phyloP scores from a whole-genome alignment of 1,140 invertebrate genomes.

The Cydia pomonella region DNA sequence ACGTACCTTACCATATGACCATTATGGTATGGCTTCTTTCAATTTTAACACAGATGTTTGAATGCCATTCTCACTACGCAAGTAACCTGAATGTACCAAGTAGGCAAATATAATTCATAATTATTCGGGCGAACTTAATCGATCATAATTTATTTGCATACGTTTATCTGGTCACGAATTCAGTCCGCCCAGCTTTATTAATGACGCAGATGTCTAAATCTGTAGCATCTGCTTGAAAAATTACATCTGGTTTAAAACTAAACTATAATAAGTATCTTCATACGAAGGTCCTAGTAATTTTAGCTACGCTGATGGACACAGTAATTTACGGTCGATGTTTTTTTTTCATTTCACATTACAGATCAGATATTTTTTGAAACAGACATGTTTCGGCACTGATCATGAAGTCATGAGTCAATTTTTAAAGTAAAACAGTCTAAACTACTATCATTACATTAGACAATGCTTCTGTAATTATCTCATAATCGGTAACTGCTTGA shows the following conservation, averaged over 20 bases:
- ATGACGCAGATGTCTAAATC: constrained; percentile 1
- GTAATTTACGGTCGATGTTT: too few species aligned
- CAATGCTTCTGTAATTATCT: background rate
- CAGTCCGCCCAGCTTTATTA: background rate
- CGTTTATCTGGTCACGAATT: constrained; percentile 46
- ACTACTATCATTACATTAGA: too few species aligned
- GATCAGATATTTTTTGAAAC: too few species aligned
- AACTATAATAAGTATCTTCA: background rate
- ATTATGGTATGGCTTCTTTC: too few species aligned
- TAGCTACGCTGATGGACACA: too few species aligned
- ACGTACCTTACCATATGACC: too few species aligned
- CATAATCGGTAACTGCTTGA: background rate
- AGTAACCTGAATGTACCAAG: background rate
- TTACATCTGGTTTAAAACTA: background rate
- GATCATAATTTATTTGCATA: constrained; percentile 58
- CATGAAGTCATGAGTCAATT: too few species aligned
- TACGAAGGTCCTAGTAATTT: background rate
- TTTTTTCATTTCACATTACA: too few species aligned
- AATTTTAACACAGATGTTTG: background rate
- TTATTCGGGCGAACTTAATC: constrained; percentile 42
- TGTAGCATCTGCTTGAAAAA: constrained; percentile 4
- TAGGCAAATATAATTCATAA: background rate
- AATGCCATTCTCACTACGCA: background rate
- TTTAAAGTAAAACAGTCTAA: too few species aligned
- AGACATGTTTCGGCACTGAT: too few species aligned